Evolutionary conservation across 2,113 vertebrate species (phyloP), one percentile per base, ranked within the genome.

Genomic region (Reinhardtius hippoglossoides): DNA sequence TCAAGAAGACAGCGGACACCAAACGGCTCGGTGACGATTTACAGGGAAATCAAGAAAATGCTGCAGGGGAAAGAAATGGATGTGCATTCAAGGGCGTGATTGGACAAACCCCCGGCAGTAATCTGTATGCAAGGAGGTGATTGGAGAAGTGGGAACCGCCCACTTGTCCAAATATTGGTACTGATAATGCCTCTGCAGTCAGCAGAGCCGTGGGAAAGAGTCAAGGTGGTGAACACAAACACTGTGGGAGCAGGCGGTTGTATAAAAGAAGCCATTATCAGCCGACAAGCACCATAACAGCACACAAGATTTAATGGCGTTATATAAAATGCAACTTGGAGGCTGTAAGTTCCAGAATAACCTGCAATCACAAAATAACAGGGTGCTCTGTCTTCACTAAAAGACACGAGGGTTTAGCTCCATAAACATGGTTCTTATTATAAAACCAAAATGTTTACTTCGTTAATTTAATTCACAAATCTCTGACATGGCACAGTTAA

Each of bases 201-300:
- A 40, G 24, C 50, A 44, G 71, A 67, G 31, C 31, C 2, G n/a
- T 84, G 82, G 76, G 76, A 84, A 67, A 71, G 44, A 64, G 46
- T 59, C 35, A 79, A 84, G 48, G 71, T 63, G 56, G 60, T 50
- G 62, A 63, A 59, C 54, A 62, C 61, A 67, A 67, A 63, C 42
- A 65, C 16, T 46, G 26, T 40, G 13, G 15, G 52, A 64, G 44
- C 70, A 60, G 37, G 52, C 63, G 57, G 67, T 50, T 7, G 54
- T 54, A 67, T 63, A 3, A 31, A 21, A 35, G 0, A 50, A 52
- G 3, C 26, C 23, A 63, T 67, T 59, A 55, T 35, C 35, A 27
- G 44, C 10, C 71, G 31, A 58, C 26, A 31, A 27, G 16, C 13
- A 4, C 26, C n/a, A 7, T 37, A 52, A 66, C 20, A n/a, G 18